Evolutionary conservation across 1,140 invertebrate genomes (phyloP).

Genomic region (Lepidotrigona ventralis): DNA sequence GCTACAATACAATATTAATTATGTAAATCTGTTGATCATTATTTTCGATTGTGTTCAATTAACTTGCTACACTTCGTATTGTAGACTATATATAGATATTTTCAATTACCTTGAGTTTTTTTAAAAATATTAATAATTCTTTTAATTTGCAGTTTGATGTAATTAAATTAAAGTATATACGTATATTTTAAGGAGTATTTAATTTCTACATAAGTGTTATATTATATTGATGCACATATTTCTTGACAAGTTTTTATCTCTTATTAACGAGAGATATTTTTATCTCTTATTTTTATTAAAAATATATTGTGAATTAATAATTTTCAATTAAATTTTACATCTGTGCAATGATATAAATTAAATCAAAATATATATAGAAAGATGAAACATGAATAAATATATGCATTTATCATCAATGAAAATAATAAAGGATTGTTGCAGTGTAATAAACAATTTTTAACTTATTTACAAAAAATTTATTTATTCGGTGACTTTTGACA

Average conservation of each 20-base stretch:
- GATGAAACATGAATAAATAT: not conserved
- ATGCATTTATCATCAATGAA: not conserved
- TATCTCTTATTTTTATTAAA: not conserved
- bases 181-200: not conserved
- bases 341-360: not conserved
- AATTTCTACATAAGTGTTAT: not conserved
- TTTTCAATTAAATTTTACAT: not conserved
- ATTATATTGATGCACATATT: not conserved
- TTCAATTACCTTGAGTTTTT: too few relatives aligned
- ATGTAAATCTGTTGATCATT: too few relatives aligned
- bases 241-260: too few relatives aligned
- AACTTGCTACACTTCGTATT: too few relatives aligned
- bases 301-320: not conserved
- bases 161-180: not conserved
- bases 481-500: conserved; percentile 11
- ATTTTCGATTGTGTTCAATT: too few relatives aligned
- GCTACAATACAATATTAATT: too few relatives aligned
- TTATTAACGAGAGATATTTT: not conserved
- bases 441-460: not conserved
- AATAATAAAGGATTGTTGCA: not conserved
- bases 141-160: not conserved
- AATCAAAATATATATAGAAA: not conserved
- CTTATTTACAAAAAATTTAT: not conserved
- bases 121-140: too few relatives aligned
- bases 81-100: not conserved